Evolutionary conservation across 2,888 invertebrate species (phyloP).

Genomic region (Cataglyphis albicans): DNA sequence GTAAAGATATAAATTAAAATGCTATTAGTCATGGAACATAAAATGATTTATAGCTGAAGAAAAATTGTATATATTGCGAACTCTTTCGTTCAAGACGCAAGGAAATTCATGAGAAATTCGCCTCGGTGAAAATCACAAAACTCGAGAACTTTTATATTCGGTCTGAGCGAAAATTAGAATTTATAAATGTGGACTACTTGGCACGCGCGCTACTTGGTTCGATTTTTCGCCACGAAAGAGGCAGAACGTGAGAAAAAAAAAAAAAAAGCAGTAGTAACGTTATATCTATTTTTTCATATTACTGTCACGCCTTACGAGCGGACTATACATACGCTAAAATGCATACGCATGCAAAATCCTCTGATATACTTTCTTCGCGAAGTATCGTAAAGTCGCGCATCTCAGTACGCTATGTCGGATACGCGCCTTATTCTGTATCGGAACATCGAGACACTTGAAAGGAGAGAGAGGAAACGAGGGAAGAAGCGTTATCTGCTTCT

Average conservation of each 20-base stretch:
- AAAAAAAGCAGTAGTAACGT: neutral
- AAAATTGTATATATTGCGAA: constrained; percentile 6
- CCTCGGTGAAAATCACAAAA: constrained; percentile 5
- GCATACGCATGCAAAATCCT: constrained; percentile 47
- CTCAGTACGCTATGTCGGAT: constrained; percentile 19
- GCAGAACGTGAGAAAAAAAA: neutral
- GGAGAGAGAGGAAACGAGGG: constrained; percentile 25
- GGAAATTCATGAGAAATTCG: neutral
- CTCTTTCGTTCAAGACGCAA: constrained; percentile 10
- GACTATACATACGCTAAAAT: constrained; percentile 36
- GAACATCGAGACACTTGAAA: constrained; percentile 59
- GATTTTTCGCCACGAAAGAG: constrained; percentile 6
- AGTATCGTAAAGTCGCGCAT: constrained; percentile 65
- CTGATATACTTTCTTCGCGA: constrained; percentile 66
- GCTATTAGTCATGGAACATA: constrained; percentile 38
- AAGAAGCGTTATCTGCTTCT: constrained; percentile 46
- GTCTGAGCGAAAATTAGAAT: constrained; percentile 36
- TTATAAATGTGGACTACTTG: constrained; percentile 37
- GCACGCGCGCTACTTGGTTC: constrained; percentile 9
- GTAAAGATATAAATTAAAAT: constrained; percentile 46
- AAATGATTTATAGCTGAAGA: constrained; percentile 36
- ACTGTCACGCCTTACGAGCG: constrained; percentile 38
- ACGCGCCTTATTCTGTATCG: constrained; percentile 58
- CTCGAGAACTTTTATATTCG: constrained; percentile 12
- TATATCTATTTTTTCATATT: constrained; percentile 49